A percentile compares a stretch with the other conserved stretches of the same genome.
These are phyloP conservation scores for Scaeva pyrastri DNA, from an alignment of 2,888 invertebrate species.

Conservation along the genomic window DNA sequence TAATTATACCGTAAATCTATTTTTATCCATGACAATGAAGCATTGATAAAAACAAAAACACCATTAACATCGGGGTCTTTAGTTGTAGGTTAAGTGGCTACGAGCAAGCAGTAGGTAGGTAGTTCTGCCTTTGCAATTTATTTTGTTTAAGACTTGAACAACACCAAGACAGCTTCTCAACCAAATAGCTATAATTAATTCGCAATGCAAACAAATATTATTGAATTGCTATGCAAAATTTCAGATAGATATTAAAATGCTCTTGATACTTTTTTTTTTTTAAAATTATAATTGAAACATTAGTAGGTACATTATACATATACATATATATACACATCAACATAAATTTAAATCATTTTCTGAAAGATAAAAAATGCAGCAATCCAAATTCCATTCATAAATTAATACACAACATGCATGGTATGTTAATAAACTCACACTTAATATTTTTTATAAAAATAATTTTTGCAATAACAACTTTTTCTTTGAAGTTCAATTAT, in stretches of 20 bases:
- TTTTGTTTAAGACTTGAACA: constrained; percentile 6
- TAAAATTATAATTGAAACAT: constrained; percentile 47
- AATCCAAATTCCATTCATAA: constrained; percentile 59
- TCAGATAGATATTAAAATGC: constrained; percentile 6
- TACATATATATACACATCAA: too few relatives aligned
- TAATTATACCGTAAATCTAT: constrained; percentile 14
- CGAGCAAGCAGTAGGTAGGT: neutral
- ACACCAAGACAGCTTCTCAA: constrained; percentile 29
- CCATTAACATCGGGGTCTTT: neutral
- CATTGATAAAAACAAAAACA: constrained; percentile 21
- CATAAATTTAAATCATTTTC: constrained; percentile 48
- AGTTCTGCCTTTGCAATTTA: neutral
- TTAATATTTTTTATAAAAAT: constrained; percentile 4
- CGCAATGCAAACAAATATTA: constrained; percentile 11
- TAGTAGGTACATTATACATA: too few relatives aligned
- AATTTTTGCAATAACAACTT: constrained; percentile 23
- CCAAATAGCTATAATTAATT: constrained; percentile 17
- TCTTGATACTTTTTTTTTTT: constrained; percentile 2
- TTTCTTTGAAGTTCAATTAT: constrained; percentile 32
- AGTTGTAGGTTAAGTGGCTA: neutral
- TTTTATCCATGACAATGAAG: constrained; percentile 25
- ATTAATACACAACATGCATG: constrained; percentile 36
- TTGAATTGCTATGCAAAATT: constrained; percentile 37
- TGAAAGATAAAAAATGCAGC: constrained; percentile 20
- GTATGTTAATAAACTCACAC: constrained; percentile 14